These are phyloP conservation scores for Paelopatides confundens DNA, from an alignment of 53 echinoderm and acorn worm species.

Conservation along the genomic window DNA sequence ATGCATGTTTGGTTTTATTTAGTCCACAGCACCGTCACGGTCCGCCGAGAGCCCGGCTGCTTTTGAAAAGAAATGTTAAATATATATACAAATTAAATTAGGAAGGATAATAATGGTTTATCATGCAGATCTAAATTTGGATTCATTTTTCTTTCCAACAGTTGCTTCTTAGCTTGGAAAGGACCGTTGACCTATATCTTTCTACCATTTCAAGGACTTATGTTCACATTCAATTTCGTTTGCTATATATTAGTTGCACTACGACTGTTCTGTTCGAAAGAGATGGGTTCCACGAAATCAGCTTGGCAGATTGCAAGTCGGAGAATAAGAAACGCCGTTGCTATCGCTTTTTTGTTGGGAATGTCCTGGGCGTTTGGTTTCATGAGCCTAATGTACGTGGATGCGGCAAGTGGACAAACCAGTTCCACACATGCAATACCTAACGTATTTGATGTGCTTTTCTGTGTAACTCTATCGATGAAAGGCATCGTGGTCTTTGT, in stretches of 20 bases:
- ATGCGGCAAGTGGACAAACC: background rate
- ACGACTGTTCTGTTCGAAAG: constrained; percentile 27
- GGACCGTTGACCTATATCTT: constrained; percentile 30
- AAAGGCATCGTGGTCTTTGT: constrained; percentile 25
- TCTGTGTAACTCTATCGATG: constrained; percentile 40
- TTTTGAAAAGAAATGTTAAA: too few species aligned
- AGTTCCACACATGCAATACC: background rate
- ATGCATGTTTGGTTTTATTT: too few species aligned
- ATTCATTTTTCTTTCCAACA: background rate
- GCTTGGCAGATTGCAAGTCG: constrained; percentile 44
- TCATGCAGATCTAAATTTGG: background rate
- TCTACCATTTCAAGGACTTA: constrained; percentile 21
- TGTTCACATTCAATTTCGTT: constrained; percentile 30
- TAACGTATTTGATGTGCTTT: constrained; percentile 25
- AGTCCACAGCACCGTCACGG: too few species aligned
- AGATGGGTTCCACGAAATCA: constrained; percentile 47
- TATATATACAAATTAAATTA: too few species aligned
- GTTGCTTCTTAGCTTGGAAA: constrained; percentile 37
- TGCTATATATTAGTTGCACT: constrained; percentile 30
- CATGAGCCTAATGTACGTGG: constrained; percentile 28
- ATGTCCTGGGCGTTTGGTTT: constrained; percentile 43
- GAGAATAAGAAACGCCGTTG: constrained; percentile 24
- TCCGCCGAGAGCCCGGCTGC: too few species aligned
- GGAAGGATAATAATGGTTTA: too few species aligned
- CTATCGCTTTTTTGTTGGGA: constrained; percentile 14